Evolutionary conservation across 2,888 invertebrate species (phyloP), one percentile per base, ranked within the genome.

Genomic region (Odiellus spinosus): DNA sequence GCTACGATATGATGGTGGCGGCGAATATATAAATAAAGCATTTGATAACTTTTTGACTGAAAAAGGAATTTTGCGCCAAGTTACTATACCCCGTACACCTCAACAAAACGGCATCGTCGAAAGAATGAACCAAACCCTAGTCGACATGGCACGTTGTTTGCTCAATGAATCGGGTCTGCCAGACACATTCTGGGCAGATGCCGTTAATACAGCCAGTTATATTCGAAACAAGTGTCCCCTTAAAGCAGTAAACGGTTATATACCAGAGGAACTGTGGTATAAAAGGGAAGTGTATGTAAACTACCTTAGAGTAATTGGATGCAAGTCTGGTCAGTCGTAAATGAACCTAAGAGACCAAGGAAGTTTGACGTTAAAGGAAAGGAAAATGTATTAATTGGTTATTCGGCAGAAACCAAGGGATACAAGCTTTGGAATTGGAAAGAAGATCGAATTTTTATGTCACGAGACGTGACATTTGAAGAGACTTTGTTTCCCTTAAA

Each of bases 201-300:
- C 39, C 17, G n/a, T 47, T 2, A 3, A 0, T 1, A 42, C 42
- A 15, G 42, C 47, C 15, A 12, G 26, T 15, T 26, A 47, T 12
- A 33, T 44, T 1, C 33, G 14, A 2, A 47, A 47, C 40, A 47
- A 47, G 17, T 36, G 44, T 26, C 36, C 41, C 2, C 41, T 41
- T 5, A 12, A 17, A 19, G n/a, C 40, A 3, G 44, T 39, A 2
- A 39, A 18, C 3, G 48, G 21, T 12, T 15, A 44, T 12, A 44
- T 40, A 1, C 48, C 44, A 35, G 44, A 48, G 15, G 38, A 39
- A 43, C 17, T 5, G 26, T 47, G 47, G 42, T 20, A 32, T 18
- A 12, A 15, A 2, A 33, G 15, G 5, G 32, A 42, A 18, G 19
- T 14, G 4, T 15, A 43, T 2, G 3, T 20, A 11, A 15, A 41